Evolutionary conservation across 1,140 invertebrate genomes (phyloP).

Genomic region (Listronotus oregonensis): DNA sequence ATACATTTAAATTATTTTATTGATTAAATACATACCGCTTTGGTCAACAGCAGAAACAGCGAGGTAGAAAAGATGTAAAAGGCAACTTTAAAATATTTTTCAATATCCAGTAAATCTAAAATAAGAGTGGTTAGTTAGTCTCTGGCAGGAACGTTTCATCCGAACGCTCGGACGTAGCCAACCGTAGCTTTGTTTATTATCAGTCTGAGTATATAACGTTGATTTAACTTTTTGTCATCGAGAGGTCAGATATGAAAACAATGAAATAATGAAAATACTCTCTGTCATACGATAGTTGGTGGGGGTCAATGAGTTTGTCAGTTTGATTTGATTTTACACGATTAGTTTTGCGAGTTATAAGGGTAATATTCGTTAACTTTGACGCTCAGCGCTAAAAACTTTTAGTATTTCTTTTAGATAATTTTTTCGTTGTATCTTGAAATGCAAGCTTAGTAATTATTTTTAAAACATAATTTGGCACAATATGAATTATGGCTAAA

Average conservation of each 20-base stretch:
- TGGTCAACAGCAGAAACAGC: too few relatives aligned
- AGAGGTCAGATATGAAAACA: conserved; percentile 29
- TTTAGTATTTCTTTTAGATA: too few relatives aligned
- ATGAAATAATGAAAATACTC: conserved; percentile 23
- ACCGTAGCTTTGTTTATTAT: conserved; percentile 24
- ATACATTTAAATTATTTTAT: too few relatives aligned
- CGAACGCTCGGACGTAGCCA: conserved; percentile 16
- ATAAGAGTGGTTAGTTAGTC: conserved; percentile 6
- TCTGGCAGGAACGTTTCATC: background rate
- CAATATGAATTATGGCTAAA: too few relatives aligned
- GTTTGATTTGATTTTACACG: conserved; percentile 2
- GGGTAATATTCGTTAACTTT: too few relatives aligned
- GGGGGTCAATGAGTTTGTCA: conserved; percentile 16
- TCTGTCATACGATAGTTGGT: background rate
- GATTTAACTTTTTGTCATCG: conserved; percentile 29
- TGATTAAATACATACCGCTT: too few relatives aligned
- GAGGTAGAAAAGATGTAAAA: too few relatives aligned
- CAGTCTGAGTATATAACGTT: conserved; percentile 20
- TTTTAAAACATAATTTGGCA: too few relatives aligned
- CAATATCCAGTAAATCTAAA: conserved; percentile 11
- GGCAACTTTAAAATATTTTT: conserved; percentile 3
- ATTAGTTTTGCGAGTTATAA: background rate
- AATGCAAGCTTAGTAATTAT: too few relatives aligned
- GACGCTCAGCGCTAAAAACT: too few relatives aligned
- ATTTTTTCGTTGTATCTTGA: too few relatives aligned